A percentile compares a stretch with the other conserved stretches of the same genome.
phyloP scores from a whole-genome alignment of 2,797 vertebrate species.

The Adrianichthys oophorus region DNA sequence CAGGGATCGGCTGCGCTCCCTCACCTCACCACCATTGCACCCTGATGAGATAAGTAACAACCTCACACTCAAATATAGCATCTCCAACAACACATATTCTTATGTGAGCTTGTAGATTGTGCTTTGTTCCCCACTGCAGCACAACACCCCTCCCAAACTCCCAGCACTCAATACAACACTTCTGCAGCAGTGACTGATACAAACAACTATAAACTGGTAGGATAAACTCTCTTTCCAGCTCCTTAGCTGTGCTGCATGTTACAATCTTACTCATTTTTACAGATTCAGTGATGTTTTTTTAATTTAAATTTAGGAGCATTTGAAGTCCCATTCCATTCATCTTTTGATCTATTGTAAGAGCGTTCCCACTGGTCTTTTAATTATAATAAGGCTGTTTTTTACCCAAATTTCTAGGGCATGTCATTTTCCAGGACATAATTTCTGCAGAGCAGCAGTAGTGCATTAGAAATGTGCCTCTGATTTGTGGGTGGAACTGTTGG shows the following conservation, averaged over 20 bases:
- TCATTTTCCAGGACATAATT: too few species aligned
- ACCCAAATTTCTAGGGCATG: too few species aligned
- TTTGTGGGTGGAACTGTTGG: too few species aligned
- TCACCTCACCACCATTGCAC: conserved; percentile 55
- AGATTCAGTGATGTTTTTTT: neutral
- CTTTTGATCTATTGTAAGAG: too few species aligned
- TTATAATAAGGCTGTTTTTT: too few species aligned
- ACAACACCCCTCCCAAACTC: conserved; percentile 21
- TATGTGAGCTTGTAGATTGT: conserved; percentile 29
- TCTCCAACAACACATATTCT: conserved; percentile 68
- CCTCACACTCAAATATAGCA: conserved; percentile 68
- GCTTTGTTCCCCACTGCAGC: conserved; percentile 54
- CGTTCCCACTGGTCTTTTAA: too few species aligned
- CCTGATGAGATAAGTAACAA: conserved; percentile 65
- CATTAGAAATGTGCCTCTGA: too few species aligned
- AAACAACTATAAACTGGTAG: conserved; percentile 55
- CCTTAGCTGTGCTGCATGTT: neutral
- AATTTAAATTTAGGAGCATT: too few species aligned
- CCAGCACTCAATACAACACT: conserved; percentile 57
- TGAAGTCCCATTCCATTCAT: too few species aligned
- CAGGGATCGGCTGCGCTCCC: conserved; percentile 54
- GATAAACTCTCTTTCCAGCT: conserved; percentile 18
- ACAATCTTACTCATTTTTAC: conserved; percentile 3
- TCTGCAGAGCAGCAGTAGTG: too few species aligned
- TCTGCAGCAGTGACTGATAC: conserved; percentile 66